Conservation (phyloP, 1,140 invertebrate genomes). For the Dolichoris vasculosae region DNA sequence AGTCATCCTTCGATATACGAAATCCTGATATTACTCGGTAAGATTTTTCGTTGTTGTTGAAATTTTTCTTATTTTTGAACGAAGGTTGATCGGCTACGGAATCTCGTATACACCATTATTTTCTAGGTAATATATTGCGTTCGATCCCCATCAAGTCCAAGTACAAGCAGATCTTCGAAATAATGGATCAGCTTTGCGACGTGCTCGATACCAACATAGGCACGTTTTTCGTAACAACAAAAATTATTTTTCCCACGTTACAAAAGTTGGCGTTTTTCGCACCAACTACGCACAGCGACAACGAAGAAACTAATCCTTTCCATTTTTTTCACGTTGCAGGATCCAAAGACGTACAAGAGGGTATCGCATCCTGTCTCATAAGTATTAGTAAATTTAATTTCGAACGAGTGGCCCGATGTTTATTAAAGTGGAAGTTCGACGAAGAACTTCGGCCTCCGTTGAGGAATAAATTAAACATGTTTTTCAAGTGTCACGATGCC, state of each 20-base stretch:
- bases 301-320: not conserved
- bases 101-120: slow-evolving; percentile 25
- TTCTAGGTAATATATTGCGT: slow-evolving; percentile 64
- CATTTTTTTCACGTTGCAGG: slow-evolving; percentile 51
- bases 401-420: slow-evolving; percentile 47
- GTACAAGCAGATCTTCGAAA: slow-evolving; percentile 56
- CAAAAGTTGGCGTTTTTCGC: not conserved
- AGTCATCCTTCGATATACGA: slow-evolving; percentile 59
- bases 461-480: slow-evolving; percentile 56
- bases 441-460: slow-evolving; percentile 54
- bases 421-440: slow-evolving; percentile 64
- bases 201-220: slow-evolving; percentile 60
- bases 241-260: not conserved
- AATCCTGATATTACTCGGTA: slow-evolving; percentile 64
- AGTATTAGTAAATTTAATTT: slow-evolving; percentile 60
- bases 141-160: slow-evolving; percentile 58
- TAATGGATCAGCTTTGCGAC: slow-evolving; percentile 63
- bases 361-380: slow-evolving; percentile 63
- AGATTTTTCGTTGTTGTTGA: no score
- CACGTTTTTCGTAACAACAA: no score
- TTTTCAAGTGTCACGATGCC: slow-evolving; percentile 52
- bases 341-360: slow-evolving; percentile 64
- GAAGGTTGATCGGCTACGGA: no score
- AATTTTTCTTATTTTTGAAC: no score
- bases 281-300: not conserved